A percentile compares a stretch with the other conserved stretches of the same genome.
Evolutionary conservation across 2,797 vertebrate genomes (phyloP).

Genomic region (Enoplosus armatus): DNA sequence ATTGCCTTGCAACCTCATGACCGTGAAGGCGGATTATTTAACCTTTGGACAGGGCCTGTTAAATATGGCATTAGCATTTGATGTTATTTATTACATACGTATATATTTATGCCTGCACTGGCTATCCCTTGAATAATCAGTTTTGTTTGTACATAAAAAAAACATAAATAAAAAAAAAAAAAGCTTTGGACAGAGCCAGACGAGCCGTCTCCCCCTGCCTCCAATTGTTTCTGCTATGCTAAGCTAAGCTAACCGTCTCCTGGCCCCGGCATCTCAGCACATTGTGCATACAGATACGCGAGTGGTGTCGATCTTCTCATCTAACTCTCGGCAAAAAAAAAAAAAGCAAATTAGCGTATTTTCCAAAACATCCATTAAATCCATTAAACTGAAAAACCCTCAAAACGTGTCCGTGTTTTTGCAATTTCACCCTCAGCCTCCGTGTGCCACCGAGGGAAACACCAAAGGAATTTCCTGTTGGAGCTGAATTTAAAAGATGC

Average conservation of each 20-base stretch:
- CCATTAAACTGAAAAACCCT: not conserved
- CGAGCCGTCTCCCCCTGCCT: not conserved
- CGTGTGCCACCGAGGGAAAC: no score
- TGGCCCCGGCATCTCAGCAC: not conserved
- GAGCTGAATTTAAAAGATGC: not conserved
- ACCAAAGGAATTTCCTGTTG: not conserved
- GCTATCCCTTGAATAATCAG: not conserved
- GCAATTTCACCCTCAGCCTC: not conserved
- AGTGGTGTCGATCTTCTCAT: not conserved
- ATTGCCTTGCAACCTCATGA: no score
- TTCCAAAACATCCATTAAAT: not conserved
- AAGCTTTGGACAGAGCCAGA: not conserved
- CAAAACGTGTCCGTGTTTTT: not conserved
- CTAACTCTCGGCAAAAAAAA: not conserved
- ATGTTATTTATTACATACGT: no score
- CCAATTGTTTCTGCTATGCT: not conserved
- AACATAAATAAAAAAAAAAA: no score
- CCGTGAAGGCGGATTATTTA: no score
- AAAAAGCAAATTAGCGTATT: not conserved
- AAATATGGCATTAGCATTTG: no score
- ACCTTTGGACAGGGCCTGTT: no score
- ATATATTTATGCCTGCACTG: not conserved
- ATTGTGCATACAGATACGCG: slow-evolving; percentile 1
- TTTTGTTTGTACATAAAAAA: not conserved
- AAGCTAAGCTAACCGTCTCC: not conserved